These are phyloP conservation scores for Polypedilum vanderplanki DNA, from an alignment of 1,140 invertebrate genomes.

Conservation along the genomic window DNA sequence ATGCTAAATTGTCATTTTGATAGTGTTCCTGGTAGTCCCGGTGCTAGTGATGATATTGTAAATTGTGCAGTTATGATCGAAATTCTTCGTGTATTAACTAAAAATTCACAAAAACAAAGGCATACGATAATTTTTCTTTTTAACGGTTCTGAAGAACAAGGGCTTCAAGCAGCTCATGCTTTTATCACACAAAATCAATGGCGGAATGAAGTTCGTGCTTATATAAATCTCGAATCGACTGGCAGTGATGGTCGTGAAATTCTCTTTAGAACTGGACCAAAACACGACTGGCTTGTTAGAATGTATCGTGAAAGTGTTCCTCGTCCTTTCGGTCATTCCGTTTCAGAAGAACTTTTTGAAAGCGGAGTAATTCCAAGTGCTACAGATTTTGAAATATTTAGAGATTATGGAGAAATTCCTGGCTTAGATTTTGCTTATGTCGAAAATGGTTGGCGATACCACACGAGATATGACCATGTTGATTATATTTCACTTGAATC, in stretches of 20 bases:
- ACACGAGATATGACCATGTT: conserved; percentile 62
- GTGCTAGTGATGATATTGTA: conserved; percentile 85
- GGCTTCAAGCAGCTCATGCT: conserved; percentile 84
- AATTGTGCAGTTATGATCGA: conserved; percentile 90
- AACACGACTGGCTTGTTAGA: conserved; percentile 83
- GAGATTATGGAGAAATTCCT: conserved; percentile 77
- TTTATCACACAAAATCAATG: conserved; percentile 91
- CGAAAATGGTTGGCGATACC: conserved; percentile 68
- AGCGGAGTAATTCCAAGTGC: conserved; percentile 87
- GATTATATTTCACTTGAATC: conserved; percentile 54
- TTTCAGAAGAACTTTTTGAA: conserved; percentile 93
- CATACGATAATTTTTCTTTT: conserved; percentile 79
- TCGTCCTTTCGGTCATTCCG: conserved; percentile 81
- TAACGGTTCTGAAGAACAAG: conserved; percentile 90
- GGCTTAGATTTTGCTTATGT: conserved; percentile 73
- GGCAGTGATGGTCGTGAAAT: conserved; percentile 89
- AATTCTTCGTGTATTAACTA: conserved; percentile 67
- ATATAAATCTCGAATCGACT: conserved; percentile 91
- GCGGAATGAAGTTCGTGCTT: conserved; percentile 71
- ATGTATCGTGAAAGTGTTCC: conserved; percentile 77
- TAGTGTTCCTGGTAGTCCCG: conserved; percentile 74
- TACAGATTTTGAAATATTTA: conserved; percentile 91
- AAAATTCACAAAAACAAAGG: conserved; percentile 50
- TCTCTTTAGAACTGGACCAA: conserved; percentile 88
- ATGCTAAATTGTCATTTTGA: conserved; percentile 94